Evolutionary conservation across 2,888 invertebrate species (phyloP).

Genomic region (Leptura quadrifasciata): DNA sequence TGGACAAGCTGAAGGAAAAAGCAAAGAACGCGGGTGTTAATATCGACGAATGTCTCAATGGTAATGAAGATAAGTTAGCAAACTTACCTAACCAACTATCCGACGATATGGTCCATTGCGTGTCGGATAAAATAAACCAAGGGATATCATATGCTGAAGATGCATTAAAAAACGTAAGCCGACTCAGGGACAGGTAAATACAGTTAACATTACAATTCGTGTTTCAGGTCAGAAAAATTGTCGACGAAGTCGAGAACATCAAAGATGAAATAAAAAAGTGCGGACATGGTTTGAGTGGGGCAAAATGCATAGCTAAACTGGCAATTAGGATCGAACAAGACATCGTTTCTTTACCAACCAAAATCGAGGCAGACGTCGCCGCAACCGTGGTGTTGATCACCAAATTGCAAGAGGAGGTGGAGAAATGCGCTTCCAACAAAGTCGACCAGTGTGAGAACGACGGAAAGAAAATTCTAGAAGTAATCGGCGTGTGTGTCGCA

Average conservation of each 20-base stretch:
- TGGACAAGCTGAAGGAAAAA: slow-evolving; percentile 46
- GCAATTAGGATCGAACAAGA: slow-evolving; percentile 42
- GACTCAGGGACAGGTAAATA: background rate
- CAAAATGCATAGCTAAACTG: slow-evolving; percentile 44
- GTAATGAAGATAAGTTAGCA: slow-evolving; percentile 37
- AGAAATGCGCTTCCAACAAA: slow-evolving; percentile 18
- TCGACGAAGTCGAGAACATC: slow-evolving; percentile 44
- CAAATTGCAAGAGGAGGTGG: slow-evolving; percentile 24
- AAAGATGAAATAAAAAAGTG: slow-evolving; percentile 44
- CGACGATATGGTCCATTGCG: slow-evolving; percentile 33
- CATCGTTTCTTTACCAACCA: slow-evolving; percentile 27
- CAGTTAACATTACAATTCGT: background rate
- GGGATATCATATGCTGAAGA: slow-evolving; percentile 24
- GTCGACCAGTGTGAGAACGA: slow-evolving; percentile 31
- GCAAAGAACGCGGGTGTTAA: slow-evolving; percentile 48
- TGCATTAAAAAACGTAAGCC: slow-evolving; percentile 18
- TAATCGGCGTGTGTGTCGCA: background rate
- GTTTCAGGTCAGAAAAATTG: slow-evolving; percentile 34
- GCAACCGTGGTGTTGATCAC: slow-evolving; percentile 14
- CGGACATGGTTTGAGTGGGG: slow-evolving; percentile 38
- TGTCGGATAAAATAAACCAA: slow-evolving; percentile 25
- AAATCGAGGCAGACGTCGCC: slow-evolving; percentile 22
- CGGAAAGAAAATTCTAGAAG: slow-evolving; percentile 26
- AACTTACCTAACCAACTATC: slow-evolving; percentile 42
- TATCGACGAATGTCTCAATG: slow-evolving; percentile 48